phyloP scores from a whole-genome alignment of 2,113 vertebrate genomes.

The Struthio camelus region DNA sequence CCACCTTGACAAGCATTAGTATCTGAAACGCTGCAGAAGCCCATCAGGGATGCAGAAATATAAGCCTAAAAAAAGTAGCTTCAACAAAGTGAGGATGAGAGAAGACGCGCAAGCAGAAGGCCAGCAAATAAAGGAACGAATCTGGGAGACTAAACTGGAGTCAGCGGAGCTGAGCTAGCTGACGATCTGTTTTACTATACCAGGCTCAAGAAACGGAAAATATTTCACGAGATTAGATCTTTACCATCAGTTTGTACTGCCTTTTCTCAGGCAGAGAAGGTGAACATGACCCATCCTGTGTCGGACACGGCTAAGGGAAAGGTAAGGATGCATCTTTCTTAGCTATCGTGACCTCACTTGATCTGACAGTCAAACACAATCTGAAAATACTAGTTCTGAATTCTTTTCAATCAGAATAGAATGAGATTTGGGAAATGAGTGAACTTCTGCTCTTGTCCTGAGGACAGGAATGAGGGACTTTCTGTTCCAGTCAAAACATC shows the following conservation, averaged over 20 bases:
- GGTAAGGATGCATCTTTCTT: neutral
- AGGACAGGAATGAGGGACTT: neutral
- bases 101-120: neutral
- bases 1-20: neutral
- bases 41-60: neutral
- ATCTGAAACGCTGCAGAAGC: neutral
- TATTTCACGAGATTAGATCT: neutral
- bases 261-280: neutral
- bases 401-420: neutral
- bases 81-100: neutral
- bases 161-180: neutral
- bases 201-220: neutral
- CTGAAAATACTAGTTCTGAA: neutral
- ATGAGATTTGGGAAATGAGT: neutral
- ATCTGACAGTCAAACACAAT: neutral
- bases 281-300: neutral
- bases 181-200: neutral
- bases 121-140: neutral
- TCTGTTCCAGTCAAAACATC: neutral
- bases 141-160: neutral
- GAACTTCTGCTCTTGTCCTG: neutral
- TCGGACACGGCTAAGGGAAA: neutral
- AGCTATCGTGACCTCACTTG: neutral
- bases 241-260: neutral
- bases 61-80: neutral